Base-by-base conservation (phyloP, 2,113 vertebrate genomes). In the Takifugu bimaculatus region DNA sequence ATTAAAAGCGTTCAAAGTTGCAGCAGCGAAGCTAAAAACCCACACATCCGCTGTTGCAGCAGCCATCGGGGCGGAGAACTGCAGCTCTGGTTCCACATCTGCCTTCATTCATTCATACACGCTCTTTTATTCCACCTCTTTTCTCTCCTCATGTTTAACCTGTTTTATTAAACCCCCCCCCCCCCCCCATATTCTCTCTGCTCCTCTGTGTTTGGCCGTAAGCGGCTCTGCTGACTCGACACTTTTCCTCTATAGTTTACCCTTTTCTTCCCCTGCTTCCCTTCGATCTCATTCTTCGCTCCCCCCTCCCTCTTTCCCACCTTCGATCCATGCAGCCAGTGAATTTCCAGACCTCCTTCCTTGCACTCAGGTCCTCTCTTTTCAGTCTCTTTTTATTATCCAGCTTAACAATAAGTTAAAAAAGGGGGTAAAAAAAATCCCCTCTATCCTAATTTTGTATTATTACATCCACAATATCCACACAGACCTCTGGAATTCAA, bases 201-300 rank as follows among this genome's bases (percentile, higher is more conserved):
- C 51, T 58, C 9, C 12, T 58, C 35, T 67, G 50, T 52, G 48
- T 68, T 83, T 45, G 63, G 50, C 66, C 65, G 63, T 50, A 26
- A 75, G 74, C 74, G 57, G 60, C 78, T 85, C 51, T 59, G 82
- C 80, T 83, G 79, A 88, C 65, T 86, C 76, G 45, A 71, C 69
- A 63, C 65, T 77, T 81, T 66, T 58, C 57, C 65, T 67, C 50
- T 7, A 35, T 47, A 71, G 71, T 71, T 75, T 65, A 54, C 57
- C 74, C 62, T 48, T 62, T 63, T 26, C 12, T n/a, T 3, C 45
- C 13, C 45, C 27, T 9, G 29, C 60, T 59, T 51, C 57, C 53
- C 58, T 62, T 55, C 67, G 52, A 35, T 70, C 61, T 56, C 27
- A n/a, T 15, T 69, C 62, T 44, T 28, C 13, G 27, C 60, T 51